Evolutionary conservation across 2,888 invertebrate genomes (phyloP), one percentile per base, ranked within the genome.

Genomic region (Drosophila neutralis): DNA sequence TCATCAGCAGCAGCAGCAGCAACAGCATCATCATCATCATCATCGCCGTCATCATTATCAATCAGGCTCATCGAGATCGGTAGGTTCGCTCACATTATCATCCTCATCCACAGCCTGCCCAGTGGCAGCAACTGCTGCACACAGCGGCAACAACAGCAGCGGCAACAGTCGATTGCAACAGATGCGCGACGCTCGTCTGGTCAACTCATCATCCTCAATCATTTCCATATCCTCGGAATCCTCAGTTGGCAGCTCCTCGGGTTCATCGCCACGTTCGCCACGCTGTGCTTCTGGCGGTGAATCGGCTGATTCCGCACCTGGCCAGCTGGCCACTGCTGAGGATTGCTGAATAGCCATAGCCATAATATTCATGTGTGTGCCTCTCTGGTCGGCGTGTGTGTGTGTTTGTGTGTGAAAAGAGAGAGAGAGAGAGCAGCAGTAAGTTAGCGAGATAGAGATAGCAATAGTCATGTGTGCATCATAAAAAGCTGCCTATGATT

Each of bases 191-290:
- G 77, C 87, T 36, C 68, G 68, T 2, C 68, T 92, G 42, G 87
- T 89, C 31, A 89, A 89, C 48, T 90, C 92, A 27, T 87, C 91
- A n/a, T 92, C 92, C 40, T 79, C 87, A 65, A 91, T 92, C 61
- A 92, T 91, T 79, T 91, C 91, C 74, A 92, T 91, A 91, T 91
- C 91, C 35, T 92, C 92, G 54, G 91, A 92, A 66, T 91, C 91
- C 51, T 92, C 92, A 54, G 89, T 90, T 58, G 91, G 87, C 66
- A 90, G 90, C 38, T 76, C 81, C 38, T 76, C 81, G 24, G 70
- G 81, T 27, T 86, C 89, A 7, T 85, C 89, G 18, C 79, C 89
- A 5, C 76, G 88, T 0, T 78, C 82, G 8, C 80, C 84, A 10
- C 84, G 62, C 15, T 74, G 76, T 51, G 71, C 57, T 13, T 74